Base-by-base conservation (phyloP, 2,888 invertebrate genomes). In the Ypsolopha sequella region DNA sequence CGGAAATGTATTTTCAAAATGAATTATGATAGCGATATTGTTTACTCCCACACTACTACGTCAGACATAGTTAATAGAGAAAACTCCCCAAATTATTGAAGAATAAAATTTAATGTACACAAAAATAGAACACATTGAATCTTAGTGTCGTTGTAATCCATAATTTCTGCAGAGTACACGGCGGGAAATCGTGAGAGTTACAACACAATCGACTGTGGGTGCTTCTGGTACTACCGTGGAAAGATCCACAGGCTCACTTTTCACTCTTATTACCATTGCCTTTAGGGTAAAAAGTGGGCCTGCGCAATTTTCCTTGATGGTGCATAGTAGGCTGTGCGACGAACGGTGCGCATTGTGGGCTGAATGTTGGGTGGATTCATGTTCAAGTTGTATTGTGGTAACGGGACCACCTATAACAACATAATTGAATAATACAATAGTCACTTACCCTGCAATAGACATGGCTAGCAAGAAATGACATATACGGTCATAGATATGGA, bases 121-220 rank as follows among this genome's bases (percentile, higher is more conserved):
- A 9, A 6, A 6, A 8, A 9, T 24, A 9, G 8, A 7, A 1
- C 8, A 41, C 6, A 6, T 7, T 43, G 13, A 43, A 43, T 43
- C 13, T 24, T 14, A 43, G 13, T 43, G 43, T 43, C 13, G 14
- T 43, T 24, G 6, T 14, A 43, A 43, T 13, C 13, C 14, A 43
- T 24, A 43, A 24, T 24, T 24, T 24, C 24, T 43, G 43, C 41
- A 41, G 14, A 41, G 41, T 43, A 6, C 13, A 43, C 10, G 39
- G 45, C 45, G 45, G 45, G 24, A 45, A 38, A n/a, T 9, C 36
- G 13, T 36, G 6, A n/a, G 14, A 13, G 14, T 36, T 36, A 38
- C 38, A 48, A 48, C 38, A 48, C 38, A 36, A 36, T 36, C 36
- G 48, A 13, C 36, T 38, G 48, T 48, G 24, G 48, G 48, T 48